A percentile compares a stretch with the other conserved stretches of the same genome.
phyloP scores from a whole-genome alignment of 2,888 invertebrate species.

The Malthinus seriepunctatus region DNA sequence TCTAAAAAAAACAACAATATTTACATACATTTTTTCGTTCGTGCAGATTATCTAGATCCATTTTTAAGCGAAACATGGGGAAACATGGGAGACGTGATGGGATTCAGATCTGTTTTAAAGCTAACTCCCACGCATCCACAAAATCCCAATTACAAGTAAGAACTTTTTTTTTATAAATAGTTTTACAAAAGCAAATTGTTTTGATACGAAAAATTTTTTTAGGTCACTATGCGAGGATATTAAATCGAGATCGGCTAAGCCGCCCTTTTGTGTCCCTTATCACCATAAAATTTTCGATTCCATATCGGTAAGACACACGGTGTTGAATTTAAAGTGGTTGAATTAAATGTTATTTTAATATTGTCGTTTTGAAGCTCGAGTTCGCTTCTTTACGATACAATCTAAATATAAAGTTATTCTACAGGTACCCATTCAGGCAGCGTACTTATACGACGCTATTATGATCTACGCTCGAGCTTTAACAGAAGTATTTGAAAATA shows the following conservation, averaged over 20 bases:
- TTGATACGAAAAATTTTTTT: constrained; percentile 35
- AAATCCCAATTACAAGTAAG: constrained; percentile 75
- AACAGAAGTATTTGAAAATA: constrained; percentile 69
- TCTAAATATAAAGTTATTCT: constrained; percentile 6
- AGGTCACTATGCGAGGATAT: constrained; percentile 74
- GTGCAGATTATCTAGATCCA: constrained; percentile 73
- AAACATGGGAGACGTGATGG: constrained; percentile 64
- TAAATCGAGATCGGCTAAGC: constrained; percentile 67
- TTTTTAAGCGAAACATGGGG: constrained; percentile 59
- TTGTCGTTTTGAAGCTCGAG: not conserved
- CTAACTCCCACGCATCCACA: constrained; percentile 77
- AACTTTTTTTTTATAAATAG: not conserved
- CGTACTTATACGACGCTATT: constrained; percentile 86
- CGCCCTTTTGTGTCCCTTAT: constrained; percentile 79
- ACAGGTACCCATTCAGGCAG: constrained; percentile 80
- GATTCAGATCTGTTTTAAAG: constrained; percentile 79
- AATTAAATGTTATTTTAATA: not conserved
- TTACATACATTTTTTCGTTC: constrained; percentile 19
- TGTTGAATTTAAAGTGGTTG: not conserved
- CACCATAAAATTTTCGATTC: constrained; percentile 75
- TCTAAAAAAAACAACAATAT: not conserved
- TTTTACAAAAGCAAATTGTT: too few species aligned
- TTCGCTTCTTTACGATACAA: not conserved
- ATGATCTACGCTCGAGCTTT: constrained; percentile 84
- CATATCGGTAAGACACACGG: constrained; percentile 64